A percentile compares a stretch with the other conserved stretches of the same genome.
Conservation (phyloP, 2,113 vertebrate genomes). For the Hemibagrus wyckioides region DNA sequence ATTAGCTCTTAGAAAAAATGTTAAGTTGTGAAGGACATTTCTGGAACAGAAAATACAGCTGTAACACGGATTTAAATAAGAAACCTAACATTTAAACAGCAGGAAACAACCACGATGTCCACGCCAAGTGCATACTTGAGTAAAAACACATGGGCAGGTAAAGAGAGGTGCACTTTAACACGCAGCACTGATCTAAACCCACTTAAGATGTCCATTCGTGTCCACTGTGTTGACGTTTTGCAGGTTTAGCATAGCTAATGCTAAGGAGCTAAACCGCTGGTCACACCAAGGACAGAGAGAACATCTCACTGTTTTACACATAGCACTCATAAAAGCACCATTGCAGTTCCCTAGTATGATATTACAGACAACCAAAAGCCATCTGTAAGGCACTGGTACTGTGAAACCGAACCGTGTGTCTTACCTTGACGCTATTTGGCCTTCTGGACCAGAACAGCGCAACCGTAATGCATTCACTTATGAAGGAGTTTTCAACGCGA, state of each 20-base stretch:
- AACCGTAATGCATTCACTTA: constrained; percentile 47
- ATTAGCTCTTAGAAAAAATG: neutral
- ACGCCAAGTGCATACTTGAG: neutral
- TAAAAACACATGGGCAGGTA: neutral
- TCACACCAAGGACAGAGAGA: constrained; percentile 54
- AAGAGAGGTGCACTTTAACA: neutral
- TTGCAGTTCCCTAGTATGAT: neutral
- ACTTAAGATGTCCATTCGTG: neutral
- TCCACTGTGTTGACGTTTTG: constrained; percentile 40
- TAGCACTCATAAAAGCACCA: neutral
- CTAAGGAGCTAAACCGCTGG: constrained; percentile 40
- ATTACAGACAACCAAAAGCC: neutral
- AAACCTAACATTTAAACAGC: neutral
- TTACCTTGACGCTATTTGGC: constrained; percentile 80
- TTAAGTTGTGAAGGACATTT: neutral
- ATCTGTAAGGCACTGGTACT: neutral
- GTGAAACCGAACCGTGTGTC: neutral
- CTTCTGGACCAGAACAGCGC: constrained; percentile 79
- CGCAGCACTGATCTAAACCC: neutral
- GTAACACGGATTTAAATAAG: neutral
- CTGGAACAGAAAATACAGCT: neutral
- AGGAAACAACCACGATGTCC: too few species aligned
- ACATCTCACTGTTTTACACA: constrained; percentile 7
- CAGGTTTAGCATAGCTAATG: constrained; percentile 8
- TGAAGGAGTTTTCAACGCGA: neutral